These are phyloP conservation scores for Drosophila ogumai DNA, from an alignment of 1,140 invertebrate species.

Conservation along the genomic window DNA sequence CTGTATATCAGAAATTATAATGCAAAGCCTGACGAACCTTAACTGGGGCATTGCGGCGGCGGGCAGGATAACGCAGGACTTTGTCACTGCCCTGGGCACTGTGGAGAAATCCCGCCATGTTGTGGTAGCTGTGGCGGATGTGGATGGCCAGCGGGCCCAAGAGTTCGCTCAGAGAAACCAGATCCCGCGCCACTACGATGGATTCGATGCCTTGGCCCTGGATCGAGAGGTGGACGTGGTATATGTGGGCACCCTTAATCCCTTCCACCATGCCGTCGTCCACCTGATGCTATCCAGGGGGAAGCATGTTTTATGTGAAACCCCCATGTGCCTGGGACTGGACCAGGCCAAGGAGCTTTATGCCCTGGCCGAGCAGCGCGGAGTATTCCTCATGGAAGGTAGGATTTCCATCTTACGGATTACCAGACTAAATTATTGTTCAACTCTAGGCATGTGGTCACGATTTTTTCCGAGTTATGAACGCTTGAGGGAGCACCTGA, in stretches of 20 bases:
- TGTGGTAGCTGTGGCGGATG: slow-evolving; percentile 91
- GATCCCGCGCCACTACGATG: slow-evolving; percentile 89
- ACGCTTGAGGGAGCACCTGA: slow-evolving; percentile 87
- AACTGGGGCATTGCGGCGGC: slow-evolving; percentile 91
- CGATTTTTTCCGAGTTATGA: slow-evolving; percentile 92
- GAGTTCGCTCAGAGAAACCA: slow-evolving; percentile 90
- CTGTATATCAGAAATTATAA: slow-evolving; percentile 19
- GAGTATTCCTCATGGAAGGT: slow-evolving; percentile 92
- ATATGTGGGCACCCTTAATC: slow-evolving; percentile 91
- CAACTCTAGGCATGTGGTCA: slow-evolving; percentile 88
- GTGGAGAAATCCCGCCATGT: slow-evolving; percentile 88
- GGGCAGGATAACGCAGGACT: slow-evolving; percentile 93
- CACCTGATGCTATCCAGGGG: slow-evolving; percentile 90
- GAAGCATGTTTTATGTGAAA: slow-evolving; percentile 94
- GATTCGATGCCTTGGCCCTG: slow-evolving; percentile 90
- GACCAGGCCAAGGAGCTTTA: slow-evolving; percentile 89
- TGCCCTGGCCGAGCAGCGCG: slow-evolving; percentile 87
- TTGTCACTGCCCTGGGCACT: slow-evolving; percentile 89
- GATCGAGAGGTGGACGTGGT: slow-evolving; percentile 92
- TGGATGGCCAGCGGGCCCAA: slow-evolving; percentile 88
- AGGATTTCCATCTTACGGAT: neutral
- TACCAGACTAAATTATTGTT: slow-evolving; percentile 85
- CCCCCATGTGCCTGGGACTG: slow-evolving; percentile 90
- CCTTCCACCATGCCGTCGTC: slow-evolving; percentile 89
- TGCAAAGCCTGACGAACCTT: slow-evolving; percentile 58